Evolutionary conservation across 2,797 vertebrate genomes (phyloP), one percentile per base, ranked within the genome.

Genomic region (Anabas testudineus): DNA sequence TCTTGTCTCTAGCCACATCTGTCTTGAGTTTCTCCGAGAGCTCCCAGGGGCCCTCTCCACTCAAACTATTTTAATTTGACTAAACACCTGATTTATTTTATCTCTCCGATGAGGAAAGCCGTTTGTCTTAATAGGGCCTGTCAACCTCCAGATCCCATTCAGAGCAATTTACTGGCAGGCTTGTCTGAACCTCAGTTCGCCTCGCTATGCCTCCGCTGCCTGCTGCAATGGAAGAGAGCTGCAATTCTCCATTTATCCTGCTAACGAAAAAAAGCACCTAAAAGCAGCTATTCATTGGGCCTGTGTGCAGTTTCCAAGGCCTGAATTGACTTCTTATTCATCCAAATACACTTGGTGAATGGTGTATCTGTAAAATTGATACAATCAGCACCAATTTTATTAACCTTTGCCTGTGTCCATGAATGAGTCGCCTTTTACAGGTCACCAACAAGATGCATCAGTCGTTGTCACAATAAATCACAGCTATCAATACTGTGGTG

Each of bases 1-100:
- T 93, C 94, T 95, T 93, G 88, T 93, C 95, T 94, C 95, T 93
- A 95, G 95, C 93, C 95, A 97, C 97, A 98, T 99, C 96, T 98
- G 97, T 97, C 96, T 98, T 96, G 95, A 96, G 95, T 97, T 97
- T 97, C 95, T 94, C 93, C 93, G 88, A 93, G 95, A 95, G 95
- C 94, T 97, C 97, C 96, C 95, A 86, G 93, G 96, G 96, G 96
- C 94, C 96, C 94, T 95, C 96, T 98, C 95, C 93, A 97, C 95
- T 96, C 95, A 95, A 98, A 97, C 96, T 97, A 98, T 99, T 99
- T 99, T 98, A 98, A 99, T 99, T 99, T 97, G 96, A 99, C 97
- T 98, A 98, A 99, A 98, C 97, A 98, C 97, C 97, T 99, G 97
- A 99, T 98, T 99, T 99, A 98, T 99, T 98, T 98, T 96, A 98